These are phyloP conservation scores for Gymnoscopelus microlampas DNA, from an alignment of 2,797 vertebrate species.

Conservation along the genomic window DNA sequence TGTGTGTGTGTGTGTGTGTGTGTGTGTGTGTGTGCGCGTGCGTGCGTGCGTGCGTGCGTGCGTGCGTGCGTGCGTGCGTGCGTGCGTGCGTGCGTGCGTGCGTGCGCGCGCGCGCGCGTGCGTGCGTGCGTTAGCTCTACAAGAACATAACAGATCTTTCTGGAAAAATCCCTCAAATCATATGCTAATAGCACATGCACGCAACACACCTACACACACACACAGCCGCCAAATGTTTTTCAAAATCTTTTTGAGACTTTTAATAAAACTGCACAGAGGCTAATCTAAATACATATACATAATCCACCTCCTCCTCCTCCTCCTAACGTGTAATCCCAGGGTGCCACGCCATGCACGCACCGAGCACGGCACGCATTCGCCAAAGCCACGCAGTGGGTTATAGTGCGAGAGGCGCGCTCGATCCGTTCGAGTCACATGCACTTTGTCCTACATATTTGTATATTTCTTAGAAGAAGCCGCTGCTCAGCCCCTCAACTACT, in stretches of 20 bases:
- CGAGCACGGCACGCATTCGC: conserved; percentile 2
- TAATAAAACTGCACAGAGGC: conserved; percentile 3
- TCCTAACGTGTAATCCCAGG: conserved; percentile 6
- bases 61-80: not conserved
- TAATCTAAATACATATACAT: conserved; percentile 6
- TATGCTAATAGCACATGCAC: too few relatives aligned
- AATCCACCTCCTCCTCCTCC: not conserved
- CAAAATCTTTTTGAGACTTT: not conserved
- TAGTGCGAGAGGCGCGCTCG: conserved; percentile 11
- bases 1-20: conserved; percentile 14
- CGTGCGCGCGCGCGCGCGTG: too few relatives aligned
- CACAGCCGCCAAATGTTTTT: not conserved
- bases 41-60: not conserved
- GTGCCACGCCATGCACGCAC: not conserved
- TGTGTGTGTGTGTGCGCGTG: conserved; percentile 7
- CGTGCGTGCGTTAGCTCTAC: too few relatives aligned
- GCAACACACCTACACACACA: not conserved
- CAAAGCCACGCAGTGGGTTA: conserved; percentile 12
- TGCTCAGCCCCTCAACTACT: conserved; percentile 54
- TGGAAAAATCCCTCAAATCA: too few relatives aligned
- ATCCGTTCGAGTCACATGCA: conserved; percentile 53
- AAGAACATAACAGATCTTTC: too few relatives aligned
- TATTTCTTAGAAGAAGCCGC: conserved; percentile 65
- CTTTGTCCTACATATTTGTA: conserved; percentile 75
- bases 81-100: not conserved